Base-by-base conservation (phyloP, 2,888 invertebrate species). In the Lasioglossum marginatum region DNA sequence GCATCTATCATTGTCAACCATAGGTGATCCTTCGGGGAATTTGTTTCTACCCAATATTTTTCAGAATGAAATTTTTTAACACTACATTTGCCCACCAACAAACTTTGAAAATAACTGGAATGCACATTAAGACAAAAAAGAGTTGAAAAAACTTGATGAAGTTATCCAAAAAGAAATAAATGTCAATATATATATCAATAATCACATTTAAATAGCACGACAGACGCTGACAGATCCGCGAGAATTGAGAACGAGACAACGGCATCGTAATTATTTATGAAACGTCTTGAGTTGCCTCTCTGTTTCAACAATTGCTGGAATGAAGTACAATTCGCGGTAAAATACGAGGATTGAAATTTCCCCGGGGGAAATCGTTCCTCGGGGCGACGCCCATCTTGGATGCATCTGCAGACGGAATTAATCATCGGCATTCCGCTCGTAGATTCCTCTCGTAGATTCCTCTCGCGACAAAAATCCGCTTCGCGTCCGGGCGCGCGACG, bases 381-480 rank as follows among this genome's bases (percentile, higher is more conserved):
- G 1, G n/a, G 70, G n/a, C 12, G 23, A 37, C 37, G 40, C 40
- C 66, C 34, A 37, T 34, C 10, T 70, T 34, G 52, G 8, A 70
- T 37, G 60, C 34, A n/a, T 34, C 75, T 37, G 27, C 68, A 48
- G 68, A 40, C 63, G 43, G n/a, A 76, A 76, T 82, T 83, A 83
- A 83, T 83, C 83, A 82, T 76, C 48, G 48, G 27, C 70, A 45
- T 57, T 74, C 45, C 68, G 1, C 23, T 73, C 57, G 19, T 48
- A 40, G 52, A 82, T 71, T 75, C 75, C 81, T 27, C 31, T 6
- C 27, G 34, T 48, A 40, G 52, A 82, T 71, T 75, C 75, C 81
- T 27, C 31, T 6, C 27, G 34, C 82, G 82, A 34, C 45, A 48
- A 75, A 70, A 82, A 75, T 82, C 75, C 72, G 23, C 63, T 19